Evolutionary conservation across 1,140 invertebrate genomes (phyloP).

Genomic region (Euwallacea similis): DNA sequence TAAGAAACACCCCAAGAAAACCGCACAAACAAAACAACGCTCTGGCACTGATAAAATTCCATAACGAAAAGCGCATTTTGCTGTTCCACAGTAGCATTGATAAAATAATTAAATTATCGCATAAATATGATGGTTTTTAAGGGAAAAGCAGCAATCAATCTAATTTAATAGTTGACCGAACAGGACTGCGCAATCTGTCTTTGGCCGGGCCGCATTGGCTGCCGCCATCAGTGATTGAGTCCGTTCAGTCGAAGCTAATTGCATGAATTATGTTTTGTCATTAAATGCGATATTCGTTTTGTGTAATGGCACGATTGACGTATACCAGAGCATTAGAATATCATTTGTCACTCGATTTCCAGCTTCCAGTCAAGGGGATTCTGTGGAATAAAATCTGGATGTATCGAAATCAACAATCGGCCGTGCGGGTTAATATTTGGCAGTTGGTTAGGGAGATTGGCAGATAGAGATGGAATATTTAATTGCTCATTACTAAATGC

Average conservation of each 20-base stretch:
- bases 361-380: no score
- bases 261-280: constrained; percentile 29
- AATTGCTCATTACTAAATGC: no score
- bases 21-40: no score
- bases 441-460: no score
- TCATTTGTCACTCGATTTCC: constrained; percentile 3
- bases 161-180: constrained; percentile 27
- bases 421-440: no score
- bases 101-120: constrained; percentile 4
- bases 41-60: no score
- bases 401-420: no score
- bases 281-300: constrained; percentile 26
- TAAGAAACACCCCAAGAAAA: no score
- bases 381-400: no score
- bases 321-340: constrained; percentile 6
- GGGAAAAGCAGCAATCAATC: constrained; percentile 20
- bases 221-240: constrained; percentile 16
- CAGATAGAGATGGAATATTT: no score
- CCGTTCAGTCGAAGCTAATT: constrained; percentile 21
- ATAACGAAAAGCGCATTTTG: no score
- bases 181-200: constrained; percentile 22
- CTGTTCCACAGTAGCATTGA: neutral
- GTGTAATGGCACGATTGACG: constrained; percentile 11
- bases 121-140: constrained; percentile 22
- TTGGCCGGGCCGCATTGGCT: neutral